phyloP scores from a whole-genome alignment of 2,797 vertebrate genomes.

The Spinibarbus caldwelli region DNA sequence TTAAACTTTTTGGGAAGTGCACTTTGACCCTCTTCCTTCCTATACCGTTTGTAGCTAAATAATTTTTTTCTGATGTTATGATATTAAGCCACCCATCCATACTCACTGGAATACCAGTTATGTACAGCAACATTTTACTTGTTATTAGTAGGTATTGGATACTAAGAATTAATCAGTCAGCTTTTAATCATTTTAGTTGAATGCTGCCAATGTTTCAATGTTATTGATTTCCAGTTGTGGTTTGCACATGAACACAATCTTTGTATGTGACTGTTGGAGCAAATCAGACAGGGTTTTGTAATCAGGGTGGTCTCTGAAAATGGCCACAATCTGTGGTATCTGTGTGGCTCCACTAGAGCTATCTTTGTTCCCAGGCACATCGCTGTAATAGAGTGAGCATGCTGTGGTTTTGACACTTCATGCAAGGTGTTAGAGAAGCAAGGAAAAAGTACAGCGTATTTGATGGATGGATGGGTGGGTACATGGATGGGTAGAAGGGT shows the following conservation, averaged over 20 bases:
- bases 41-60: not conserved
- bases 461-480: not conserved
- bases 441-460: not conserved
- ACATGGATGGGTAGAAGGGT: no score
- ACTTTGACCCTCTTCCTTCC: not conserved
- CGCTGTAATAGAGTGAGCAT: not conserved
- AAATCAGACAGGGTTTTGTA: slow-evolving; percentile 5
- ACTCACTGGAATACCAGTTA: not conserved
- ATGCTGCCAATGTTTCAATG: not conserved
- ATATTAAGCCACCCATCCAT: not conserved
- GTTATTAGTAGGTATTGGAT: not conserved
- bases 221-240: not conserved
- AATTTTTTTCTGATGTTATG: not conserved
- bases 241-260: not conserved
- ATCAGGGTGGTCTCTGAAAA: not conserved
- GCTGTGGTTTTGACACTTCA: slow-evolving; percentile 12
- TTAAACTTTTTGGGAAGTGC: not conserved
- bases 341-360: not conserved
- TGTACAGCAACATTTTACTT: not conserved
- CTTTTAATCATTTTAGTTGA: not conserved
- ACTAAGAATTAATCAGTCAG: not conserved
- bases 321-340: not conserved
- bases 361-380: not conserved
- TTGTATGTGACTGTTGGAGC: not conserved
- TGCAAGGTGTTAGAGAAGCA: not conserved